Percentiles rank a stretch among this genome's conserved stretches.
These are phyloP conservation scores for Laterallus jamaicensis DNA, from an alignment of 2,113 vertebrate genomes.

Conservation along the genomic window DNA sequence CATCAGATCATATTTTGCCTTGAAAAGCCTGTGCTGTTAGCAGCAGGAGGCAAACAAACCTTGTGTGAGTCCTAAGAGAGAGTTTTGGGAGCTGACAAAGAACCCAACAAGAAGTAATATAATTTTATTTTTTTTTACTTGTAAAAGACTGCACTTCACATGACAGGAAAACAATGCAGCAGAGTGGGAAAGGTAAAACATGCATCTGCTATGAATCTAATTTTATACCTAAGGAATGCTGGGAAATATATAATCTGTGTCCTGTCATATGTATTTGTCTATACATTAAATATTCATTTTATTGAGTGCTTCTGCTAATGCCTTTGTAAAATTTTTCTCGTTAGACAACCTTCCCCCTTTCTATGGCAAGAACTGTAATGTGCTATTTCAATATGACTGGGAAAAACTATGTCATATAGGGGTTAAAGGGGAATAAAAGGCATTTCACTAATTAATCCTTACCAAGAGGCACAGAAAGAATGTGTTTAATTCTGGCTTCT, in stretches of 20 bases:
- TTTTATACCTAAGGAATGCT: not conserved
- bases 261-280: not conserved
- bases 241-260: not conserved
- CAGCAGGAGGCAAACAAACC: not conserved
- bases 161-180: not conserved
- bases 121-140: not conserved
- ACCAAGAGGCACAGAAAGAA: not conserved
- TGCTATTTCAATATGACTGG: not conserved
- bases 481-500: not conserved
- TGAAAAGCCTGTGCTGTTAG: not conserved
- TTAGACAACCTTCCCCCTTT: not conserved
- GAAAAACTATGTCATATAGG: not conserved
- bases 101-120: rapidly evolving
- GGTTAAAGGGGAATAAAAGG: not conserved
- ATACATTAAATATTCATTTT: not conserved
- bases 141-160: not conserved
- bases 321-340: not conserved
- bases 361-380: not conserved
- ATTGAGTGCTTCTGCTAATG: not conserved
- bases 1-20: not conserved
- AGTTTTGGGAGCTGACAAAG: not conserved
- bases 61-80: not conserved
- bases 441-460: not conserved
- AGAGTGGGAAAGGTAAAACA: not conserved
- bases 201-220: not conserved